Base-by-base conservation (phyloP, 2,888 invertebrate species). In the Plagodis pulveraria region DNA sequence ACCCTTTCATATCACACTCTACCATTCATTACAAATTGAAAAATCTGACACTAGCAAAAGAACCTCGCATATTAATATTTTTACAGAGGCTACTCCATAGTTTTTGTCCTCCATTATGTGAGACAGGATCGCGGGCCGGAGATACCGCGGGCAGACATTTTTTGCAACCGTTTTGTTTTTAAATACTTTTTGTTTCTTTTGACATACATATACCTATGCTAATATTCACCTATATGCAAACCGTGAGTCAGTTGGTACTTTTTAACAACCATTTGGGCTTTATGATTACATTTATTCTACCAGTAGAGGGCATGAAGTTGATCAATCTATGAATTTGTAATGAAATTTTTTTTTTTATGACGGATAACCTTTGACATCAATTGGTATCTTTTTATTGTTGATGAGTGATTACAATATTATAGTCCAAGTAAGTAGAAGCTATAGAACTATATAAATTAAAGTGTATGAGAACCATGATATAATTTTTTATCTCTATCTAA, bases 61-160 rank as follows among this genome's bases (percentile, higher is more conserved):
- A 46, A 34, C 11, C 22, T 22, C 4, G 22, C 22, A 22, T 2
- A 1, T 22, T 53, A 50, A 49, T 42, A 11, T 36, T 36, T 6
- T n/a, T n/a, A 6, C 41, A 11, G 0, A 11, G 9, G 49, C 74
- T 11, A 52, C 83, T 87, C 88, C 71, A 80, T 61, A 12, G 42
- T 35, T 52, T 32, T 68, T 8, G 54, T 72, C 76, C 72, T 68
- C 83, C 79, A 84, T 81, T 83, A 84, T 84, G 82, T 77, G 84
- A 84, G 87, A 84, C 85, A 77, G 89, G 91, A 90, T 89, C 88
- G 87, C 87, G 83, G 72, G 78, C 81, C 79, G 83, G 77, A 86
- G 91, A 91, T 90, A 90, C 84, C 83, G 80, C 86, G 83, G 85
- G 87, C 40, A 80, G 81, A 85, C 86, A 83, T 84, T 89, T 58